Conservation (phyloP, 2,888 invertebrate species). For the Melolontha melolontha region DNA sequence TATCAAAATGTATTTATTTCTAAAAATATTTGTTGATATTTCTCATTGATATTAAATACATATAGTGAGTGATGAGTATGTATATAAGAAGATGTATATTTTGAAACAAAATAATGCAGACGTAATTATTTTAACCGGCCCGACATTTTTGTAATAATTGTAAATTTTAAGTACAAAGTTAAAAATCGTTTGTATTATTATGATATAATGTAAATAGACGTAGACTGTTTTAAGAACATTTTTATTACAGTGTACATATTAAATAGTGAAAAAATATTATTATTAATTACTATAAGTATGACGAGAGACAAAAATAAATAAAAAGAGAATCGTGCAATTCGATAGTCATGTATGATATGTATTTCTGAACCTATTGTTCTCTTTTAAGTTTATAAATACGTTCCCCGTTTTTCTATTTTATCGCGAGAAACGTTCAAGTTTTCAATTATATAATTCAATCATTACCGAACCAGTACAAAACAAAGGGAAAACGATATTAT, state of each 20-base stretch:
- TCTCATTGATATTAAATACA: constrained; percentile 37
- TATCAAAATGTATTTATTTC: background rate
- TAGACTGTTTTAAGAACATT: constrained; percentile 60
- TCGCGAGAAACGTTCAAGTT: too few species aligned
- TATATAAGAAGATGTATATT: constrained; percentile 35
- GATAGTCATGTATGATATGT: constrained; percentile 36
- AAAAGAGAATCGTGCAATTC: constrained; percentile 59
- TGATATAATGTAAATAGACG: constrained; percentile 63
- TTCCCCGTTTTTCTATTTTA: background rate
- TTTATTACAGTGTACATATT: constrained; percentile 59
- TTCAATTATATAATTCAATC: too few species aligned
- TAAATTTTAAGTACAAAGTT: constrained; percentile 65
- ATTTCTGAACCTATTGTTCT: constrained; percentile 36
- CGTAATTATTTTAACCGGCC: constrained; percentile 2
- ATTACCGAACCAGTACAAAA: too few species aligned
- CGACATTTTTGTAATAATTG: constrained; percentile 45
- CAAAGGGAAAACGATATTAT: too few species aligned
- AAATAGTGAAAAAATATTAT: constrained; percentile 53
- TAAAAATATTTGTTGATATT: constrained; percentile 26
- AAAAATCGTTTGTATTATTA: constrained; percentile 57
- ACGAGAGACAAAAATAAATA: constrained; percentile 28
- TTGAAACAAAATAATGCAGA: constrained; percentile 28
- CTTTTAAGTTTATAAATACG: background rate
- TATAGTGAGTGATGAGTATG: constrained; percentile 53
- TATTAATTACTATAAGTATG: constrained; percentile 40